Conservation (phyloP, 2,113 vertebrate species). For the Pseudopodoces humilis region DNA sequence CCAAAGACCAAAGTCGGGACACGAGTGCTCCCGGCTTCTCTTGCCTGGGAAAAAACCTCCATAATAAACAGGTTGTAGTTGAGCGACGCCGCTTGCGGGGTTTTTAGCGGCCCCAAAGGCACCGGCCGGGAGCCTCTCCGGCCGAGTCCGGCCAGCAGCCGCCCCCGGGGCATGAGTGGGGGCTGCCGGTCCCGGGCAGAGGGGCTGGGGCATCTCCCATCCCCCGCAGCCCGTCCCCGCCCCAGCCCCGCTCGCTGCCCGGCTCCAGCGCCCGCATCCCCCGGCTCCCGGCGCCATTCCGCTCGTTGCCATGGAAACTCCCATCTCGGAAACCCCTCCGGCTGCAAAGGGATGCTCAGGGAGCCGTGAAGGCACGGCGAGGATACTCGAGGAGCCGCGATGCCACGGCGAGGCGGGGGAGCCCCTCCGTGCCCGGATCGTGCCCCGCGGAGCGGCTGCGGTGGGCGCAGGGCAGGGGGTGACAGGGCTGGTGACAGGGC, state of each 20-base stretch:
- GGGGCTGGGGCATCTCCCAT: not conserved
- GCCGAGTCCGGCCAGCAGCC: not conserved
- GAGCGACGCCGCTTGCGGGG: not conserved
- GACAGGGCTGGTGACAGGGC: no score
- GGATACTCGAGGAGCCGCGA: not conserved
- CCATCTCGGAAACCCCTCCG: not conserved
- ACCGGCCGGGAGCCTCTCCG: not conserved
- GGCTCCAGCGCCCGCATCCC: not conserved
- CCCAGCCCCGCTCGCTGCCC: not conserved
- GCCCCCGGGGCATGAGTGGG: rapidly evolving
- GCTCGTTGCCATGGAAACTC: conserved; percentile 25
- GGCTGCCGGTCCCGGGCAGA: not conserved
- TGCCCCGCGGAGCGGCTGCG: not conserved
- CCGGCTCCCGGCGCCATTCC: not conserved
- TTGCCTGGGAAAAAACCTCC: not conserved
- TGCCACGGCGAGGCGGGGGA: rapidly evolving
- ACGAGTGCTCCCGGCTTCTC: not conserved
- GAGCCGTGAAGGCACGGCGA: not conserved
- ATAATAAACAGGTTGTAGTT: not conserved
- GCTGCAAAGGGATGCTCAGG: not conserved
- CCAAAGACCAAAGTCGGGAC: not conserved
- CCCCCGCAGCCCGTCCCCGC: not conserved
- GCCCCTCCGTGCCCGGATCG: not conserved
- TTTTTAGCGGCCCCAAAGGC: not conserved
- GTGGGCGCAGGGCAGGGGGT: not conserved